Base-by-base conservation (phyloP, 2,888 invertebrate genomes). In the Reticulitermes lucifugus region DNA sequence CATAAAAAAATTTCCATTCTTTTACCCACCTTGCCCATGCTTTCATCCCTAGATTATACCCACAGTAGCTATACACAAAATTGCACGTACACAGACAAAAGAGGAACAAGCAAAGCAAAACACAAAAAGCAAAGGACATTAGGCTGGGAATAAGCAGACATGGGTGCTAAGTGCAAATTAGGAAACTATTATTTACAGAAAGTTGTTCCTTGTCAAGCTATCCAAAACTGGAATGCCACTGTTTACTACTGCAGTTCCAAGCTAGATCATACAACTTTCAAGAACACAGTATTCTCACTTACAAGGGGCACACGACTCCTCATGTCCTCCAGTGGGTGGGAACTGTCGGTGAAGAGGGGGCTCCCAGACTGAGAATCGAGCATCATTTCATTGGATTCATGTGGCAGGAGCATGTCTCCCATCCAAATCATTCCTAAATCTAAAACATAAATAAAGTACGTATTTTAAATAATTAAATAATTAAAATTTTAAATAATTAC, bases 381-480 rank as follows among this genome's bases (percentile, higher is more conserved):
- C 89, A 92, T 90, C 87, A 91, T 88, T 84, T 90, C 91, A 51
- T 88, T 88, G 65, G 89, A 88, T 81, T 92, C 92, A 70, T 88
- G 93, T 91, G 84, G 93, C 91, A 88, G 93, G 43, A 92, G 90
- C 85, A 92, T 90, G 88, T 93, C 93, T 73, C 94, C 94, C 94
- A 95, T 94, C 95, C 95, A 95, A 89, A 94, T 93, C 93, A 94
- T 93, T 88, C 93, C 93, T 46, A 81, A 60, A 81, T 81, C 81
- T 81, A 81, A 29, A 81, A 81, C 41, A 81, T n/a, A 43, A 51
- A 51, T n/a, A 77, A 73, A 18, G 10, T 14, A 55, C 12, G 5
- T 65, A 4, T 65, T 25, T 65, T n/a, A 65, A 65, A 60, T 60
- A 60, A 21, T 60, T 18, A 55, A n/a, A n/a, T n/a, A n/a, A n/a